Base-by-base conservation (phyloP, 2,797 vertebrate species). In the Enteromius anoplus region DNA sequence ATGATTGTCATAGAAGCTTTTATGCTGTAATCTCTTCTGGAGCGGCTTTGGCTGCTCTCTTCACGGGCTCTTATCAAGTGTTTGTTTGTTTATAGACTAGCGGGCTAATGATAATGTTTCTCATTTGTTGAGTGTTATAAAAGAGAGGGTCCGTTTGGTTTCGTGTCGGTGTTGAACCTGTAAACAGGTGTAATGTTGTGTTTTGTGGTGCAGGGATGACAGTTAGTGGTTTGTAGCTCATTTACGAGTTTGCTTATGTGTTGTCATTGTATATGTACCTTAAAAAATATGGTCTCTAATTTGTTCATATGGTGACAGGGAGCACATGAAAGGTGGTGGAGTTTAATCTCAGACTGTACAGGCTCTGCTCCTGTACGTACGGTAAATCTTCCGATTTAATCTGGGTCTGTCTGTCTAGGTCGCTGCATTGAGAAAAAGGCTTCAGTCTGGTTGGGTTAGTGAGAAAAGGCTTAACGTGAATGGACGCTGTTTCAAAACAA, bases 21-120 rank as follows among this genome's bases (percentile, higher is more conserved):
- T 34, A 75, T 75, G 81, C 23, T 60, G 62, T 83, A 69, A 83
- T 83, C 72, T 83, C 69, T 29, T 47, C 14, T 29, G 26, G 47
- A 83, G 81, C 53, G 34, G 73, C 65, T 77, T 83, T 34, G 73
- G 47, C 37, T 49, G 51, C 53, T 83, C 49, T 66, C 47, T 55
- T 76, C 26, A 47, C 26, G 47, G 10, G 5, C 66, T 78, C 53
- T 78, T 62, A 77, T 78, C 26, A 49, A 62, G 49, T 83, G n/a
- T 70, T 77, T 62, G 53, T 78, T 83, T 69, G 53, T 26, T 60
- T 14, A 60, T 70, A 49, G 51, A 26, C 32, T 23, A 69, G 53
- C 21, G 3, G 58, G 45, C 58, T 75, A 65, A 75, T 32, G 60
- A 53, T 66, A 12, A 53, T 55, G 60, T 55, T n/a, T 64, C 11